Base-by-base conservation (phyloP, 1,140 invertebrate species). In the Leptonema lineaticorne region DNA sequence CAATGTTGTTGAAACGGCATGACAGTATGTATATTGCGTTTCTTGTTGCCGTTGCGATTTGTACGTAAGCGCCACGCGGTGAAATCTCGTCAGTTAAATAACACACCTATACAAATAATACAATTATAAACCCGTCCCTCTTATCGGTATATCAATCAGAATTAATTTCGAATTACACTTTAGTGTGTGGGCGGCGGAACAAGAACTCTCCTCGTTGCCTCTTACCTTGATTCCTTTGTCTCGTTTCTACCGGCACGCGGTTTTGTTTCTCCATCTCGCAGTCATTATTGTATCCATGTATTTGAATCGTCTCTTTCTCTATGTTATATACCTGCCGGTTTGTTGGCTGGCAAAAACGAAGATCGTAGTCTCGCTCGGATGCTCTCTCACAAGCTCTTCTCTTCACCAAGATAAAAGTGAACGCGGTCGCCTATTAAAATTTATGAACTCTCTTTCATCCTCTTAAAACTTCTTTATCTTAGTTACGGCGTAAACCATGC, bases 41-140 rank as follows among this genome's bases (percentile, higher is more conserved):
- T 59, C 30, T 14, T 11, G 62, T 64, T 64, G 50, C 62, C 62
- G 62, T 64, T 64, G 24, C 62, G 46, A 64, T 28, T 48, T 33
- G 41, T 28, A 20, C 62, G 24, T n/a, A 16, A 22, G 28, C 28
- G 28, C 28, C 9, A n/a, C 9, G 14, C 20, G 20, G 41, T 27
- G 46, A 64, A 64, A n/a, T 50, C 62, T 9, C 62, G 62, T 22
- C 48, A 16, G 28, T 50, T 64, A 64, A 50, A 64, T 64, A 64
- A 64, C 62, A 37, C 62, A 64, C 33, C 62, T 64, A 37, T 64
- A 64, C 62, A 64, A 64, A 64, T 64, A 64, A 64, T 50, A 64
- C 62, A 64, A 64, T 64, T 64, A 64, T 50, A 64, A 64, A 64
- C 62, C 62, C 30, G 62, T 64, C 62, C 50, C 30, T 28, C 29